Base-by-base conservation (phyloP, 2,113 vertebrate genomes). In the Centropus unirufus region DNA sequence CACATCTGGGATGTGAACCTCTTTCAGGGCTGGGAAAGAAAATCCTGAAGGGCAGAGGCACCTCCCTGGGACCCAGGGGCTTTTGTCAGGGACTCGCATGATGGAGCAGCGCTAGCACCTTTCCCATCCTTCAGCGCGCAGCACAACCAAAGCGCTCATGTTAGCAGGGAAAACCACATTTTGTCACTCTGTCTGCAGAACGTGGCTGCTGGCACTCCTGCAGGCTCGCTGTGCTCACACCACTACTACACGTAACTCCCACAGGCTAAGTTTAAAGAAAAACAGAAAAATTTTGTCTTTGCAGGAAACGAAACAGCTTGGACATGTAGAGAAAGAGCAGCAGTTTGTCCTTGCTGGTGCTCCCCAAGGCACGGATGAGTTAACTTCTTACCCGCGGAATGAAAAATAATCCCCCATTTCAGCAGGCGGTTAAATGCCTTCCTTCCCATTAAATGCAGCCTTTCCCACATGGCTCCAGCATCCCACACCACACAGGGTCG, bases 401-500 rank as follows among this genome's bases (percentile, higher is more conserved):
- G 82, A 93, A 52, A 62, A 92, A 86, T 77, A 36, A 73, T 39
- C 79, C 54, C 42, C 47, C 51, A 29, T 66, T 77, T 20, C 83
- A 52, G 87, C 59, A 54, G 49, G 49, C 9, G 4, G 15, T 17
- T 21, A 36, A 94, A 78, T 4, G 34, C 74, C 4, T 47, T 70
- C 55, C 42, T 66, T 63, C 90, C 92, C 92, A 62, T 34, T 26
- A 66, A 91, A 86, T 3, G 21, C 89, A 2, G 34, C 82, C 83
- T 72, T 96, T 93, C 86, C 93, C 90, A 94, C 92, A 42, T 54
- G 2, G 80, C 87, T 75, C 87, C 91, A 66, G 78, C 87, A 4
- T 67, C 93, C 74, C 86, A 78, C 92, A 74, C 76, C 47, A 8
- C 18, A 0, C 58, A 7, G 82, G 66, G 87, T 82, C 12, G 0